A percentile compares a stretch with the other conserved stretches of the same genome.
phyloP scores from a whole-genome alignment of 2,113 vertebrate genomes.

The Campylorhamphus procurvoides region DNA sequence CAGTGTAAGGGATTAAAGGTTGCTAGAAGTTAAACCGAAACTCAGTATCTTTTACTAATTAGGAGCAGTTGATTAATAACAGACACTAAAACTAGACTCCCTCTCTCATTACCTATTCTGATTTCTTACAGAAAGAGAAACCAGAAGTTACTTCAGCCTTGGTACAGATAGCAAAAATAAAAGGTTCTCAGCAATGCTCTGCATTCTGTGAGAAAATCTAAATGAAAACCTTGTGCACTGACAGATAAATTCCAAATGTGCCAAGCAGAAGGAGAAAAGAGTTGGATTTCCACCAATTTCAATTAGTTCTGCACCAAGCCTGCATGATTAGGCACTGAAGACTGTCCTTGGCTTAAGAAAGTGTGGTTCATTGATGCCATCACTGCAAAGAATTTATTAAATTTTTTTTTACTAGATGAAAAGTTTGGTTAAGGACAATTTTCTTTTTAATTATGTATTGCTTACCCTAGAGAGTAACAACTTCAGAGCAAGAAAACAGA shows the following conservation, averaged over 20 bases:
- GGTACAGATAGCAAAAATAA: background rate
- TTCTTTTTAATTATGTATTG: background rate
- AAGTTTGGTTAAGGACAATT: background rate
- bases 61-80: background rate
- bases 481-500: background rate
- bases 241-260: background rate
- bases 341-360: background rate
- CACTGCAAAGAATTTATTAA: background rate
- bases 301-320: background rate
- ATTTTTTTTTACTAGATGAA: background rate
- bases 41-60: background rate
- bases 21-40: background rate
- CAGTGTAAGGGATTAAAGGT: background rate
- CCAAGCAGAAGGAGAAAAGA: background rate
- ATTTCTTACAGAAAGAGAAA: background rate
- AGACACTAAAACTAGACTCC: background rate
- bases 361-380: background rate
- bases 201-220: background rate
- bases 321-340: background rate
- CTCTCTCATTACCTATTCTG: background rate
- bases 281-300: background rate
- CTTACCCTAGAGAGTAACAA: background rate
- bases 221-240: background rate
- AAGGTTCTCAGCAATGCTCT: background rate
- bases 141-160: background rate